Evolutionary conservation across 2,888 invertebrate species (phyloP).

Genomic region (Candidula unifasciata): DNA sequence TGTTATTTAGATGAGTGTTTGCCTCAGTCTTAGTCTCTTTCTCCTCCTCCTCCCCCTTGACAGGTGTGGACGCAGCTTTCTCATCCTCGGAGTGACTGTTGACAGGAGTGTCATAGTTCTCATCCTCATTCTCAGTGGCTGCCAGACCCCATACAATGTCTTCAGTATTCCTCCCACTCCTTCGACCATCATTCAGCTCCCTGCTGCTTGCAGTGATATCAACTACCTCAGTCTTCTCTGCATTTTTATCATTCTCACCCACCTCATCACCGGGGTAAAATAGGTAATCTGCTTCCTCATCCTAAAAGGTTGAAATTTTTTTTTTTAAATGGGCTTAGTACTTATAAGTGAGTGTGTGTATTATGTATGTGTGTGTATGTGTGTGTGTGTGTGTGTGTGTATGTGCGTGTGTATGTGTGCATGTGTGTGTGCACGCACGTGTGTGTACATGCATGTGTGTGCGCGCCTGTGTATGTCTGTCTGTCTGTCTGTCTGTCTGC

Average conservation of each 20-base stretch:
- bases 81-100: conserved; percentile 47
- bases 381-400: too few relatives aligned
- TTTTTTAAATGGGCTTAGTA: too few relatives aligned
- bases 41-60: conserved; percentile 26
- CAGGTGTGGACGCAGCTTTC: conserved; percentile 19
- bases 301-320: too few relatives aligned
- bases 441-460: too few relatives aligned
- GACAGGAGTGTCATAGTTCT: conserved; percentile 42
- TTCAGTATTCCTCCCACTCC: conserved; percentile 1
- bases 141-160: conserved; percentile 22
- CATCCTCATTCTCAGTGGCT: conserved; percentile 43
- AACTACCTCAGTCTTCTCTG: conserved; percentile 30
- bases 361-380: too few relatives aligned
- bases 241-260: conserved; percentile 22
- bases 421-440: too few relatives aligned
- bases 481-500: too few relatives aligned
- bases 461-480: too few relatives aligned
- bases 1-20: not conserved
- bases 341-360: too few relatives aligned
- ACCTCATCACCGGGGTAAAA: conserved; percentile 47
- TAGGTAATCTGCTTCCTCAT: conserved; percentile 55
- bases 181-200: conserved; percentile 22
- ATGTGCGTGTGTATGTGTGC: too few relatives aligned
- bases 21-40: not conserved
- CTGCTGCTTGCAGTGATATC: conserved; percentile 8